A percentile compares a stretch with the other conserved stretches of the same genome.
Evolutionary conservation across 2,113 vertebrate species (phyloP).

Genomic region (Myrmophylax atrothorax): DNA sequence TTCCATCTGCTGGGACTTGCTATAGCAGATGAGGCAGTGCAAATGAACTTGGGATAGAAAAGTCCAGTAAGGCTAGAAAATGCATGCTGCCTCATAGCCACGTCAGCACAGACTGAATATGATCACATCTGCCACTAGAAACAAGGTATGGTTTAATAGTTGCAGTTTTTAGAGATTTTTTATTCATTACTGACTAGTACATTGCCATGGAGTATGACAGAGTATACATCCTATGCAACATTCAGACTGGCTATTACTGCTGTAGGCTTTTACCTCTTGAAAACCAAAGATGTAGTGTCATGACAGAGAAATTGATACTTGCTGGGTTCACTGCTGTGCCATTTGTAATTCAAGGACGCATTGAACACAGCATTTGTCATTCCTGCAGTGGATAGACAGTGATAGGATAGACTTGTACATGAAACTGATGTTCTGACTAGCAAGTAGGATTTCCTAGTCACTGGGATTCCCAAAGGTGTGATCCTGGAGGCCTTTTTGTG

Average conservation of each 20-base stretch:
- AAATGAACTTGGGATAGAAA: not conserved
- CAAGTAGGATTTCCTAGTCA: not conserved
- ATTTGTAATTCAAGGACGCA: not conserved
- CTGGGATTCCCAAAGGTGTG: not conserved
- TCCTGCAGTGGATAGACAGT: not conserved
- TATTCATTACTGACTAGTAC: not conserved
- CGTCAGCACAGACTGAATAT: not conserved
- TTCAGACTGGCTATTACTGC: not conserved
- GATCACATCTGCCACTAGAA: not conserved
- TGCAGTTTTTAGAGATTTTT: not conserved
- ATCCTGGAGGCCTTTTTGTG: not conserved
- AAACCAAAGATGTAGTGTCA: not conserved
- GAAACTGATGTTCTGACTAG: not conserved
- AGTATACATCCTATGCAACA: not conserved
- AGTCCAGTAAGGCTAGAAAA: not conserved
- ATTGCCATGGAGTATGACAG: not conserved
- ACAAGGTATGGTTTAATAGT: not conserved
- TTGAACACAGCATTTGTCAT: not conserved
- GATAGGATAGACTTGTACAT: not conserved
- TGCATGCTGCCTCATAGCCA: not conserved
- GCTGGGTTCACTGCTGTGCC: not conserved
- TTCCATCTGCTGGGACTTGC: conserved; percentile 13
- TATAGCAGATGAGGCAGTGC: not conserved
- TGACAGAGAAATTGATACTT: not conserved
- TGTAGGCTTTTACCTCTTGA: not conserved